Evolutionary conservation across 2,113 vertebrate genomes (phyloP).

Genomic region (Oxyura jamaicensis): DNA sequence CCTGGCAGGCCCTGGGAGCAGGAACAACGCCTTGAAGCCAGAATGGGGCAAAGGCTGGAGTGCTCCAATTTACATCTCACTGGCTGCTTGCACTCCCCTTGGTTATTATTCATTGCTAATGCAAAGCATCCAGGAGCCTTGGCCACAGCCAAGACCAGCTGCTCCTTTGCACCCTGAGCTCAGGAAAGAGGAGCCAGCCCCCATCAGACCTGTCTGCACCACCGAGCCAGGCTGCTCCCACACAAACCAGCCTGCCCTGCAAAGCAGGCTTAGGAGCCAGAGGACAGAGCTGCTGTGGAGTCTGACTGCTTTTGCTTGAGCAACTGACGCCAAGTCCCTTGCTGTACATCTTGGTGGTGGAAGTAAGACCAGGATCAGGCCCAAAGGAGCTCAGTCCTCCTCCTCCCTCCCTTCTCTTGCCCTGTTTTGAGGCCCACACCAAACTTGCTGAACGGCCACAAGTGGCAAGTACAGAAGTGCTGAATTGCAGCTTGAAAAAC

Average conservation of each 20-base stretch:
- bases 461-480: constrained; percentile 1
- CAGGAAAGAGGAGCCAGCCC: background rate
- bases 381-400: background rate
- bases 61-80: background rate
- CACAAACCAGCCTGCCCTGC: background rate
- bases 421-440: background rate
- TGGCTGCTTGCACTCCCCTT: background rate
- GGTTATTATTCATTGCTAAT: background rate
- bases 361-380: background rate
- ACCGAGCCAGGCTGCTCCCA: background rate
- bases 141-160: background rate
- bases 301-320: background rate
- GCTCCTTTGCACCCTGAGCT: background rate
- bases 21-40: accelerated
- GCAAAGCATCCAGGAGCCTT: background rate
- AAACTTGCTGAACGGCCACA: background rate
- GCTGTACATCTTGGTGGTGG: background rate
- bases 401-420: background rate
- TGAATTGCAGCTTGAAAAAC: background rate
- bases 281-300: background rate
- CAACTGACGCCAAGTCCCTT: background rate
- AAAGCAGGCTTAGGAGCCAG: background rate
- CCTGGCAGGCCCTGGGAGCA: background rate
- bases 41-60: background rate
- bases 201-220: background rate